Conservation (phyloP, 2,888 invertebrate genomes). For the Microctonus aethiopoides region DNA sequence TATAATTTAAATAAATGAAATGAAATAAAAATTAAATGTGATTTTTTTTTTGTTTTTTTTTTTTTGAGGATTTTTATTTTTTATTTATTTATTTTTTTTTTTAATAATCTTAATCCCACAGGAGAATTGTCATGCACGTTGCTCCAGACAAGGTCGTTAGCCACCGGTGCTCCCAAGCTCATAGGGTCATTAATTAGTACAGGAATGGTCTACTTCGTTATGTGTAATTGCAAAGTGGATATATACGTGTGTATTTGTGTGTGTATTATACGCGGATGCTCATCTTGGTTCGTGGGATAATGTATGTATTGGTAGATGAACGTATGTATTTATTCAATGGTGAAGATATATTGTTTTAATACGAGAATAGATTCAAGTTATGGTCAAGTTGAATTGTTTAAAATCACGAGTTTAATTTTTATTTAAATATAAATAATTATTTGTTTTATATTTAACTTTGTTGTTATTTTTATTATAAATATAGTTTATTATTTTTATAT, state of each 20-base stretch:
- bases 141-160: slow-evolving; percentile 22
- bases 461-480: too few species aligned
- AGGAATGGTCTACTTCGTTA: slow-evolving; percentile 53
- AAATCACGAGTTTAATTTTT: too few species aligned
- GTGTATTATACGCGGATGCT: neutral
- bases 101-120: slow-evolving; percentile 1
- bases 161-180: slow-evolving; percentile 36
- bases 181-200: slow-evolving; percentile 52
- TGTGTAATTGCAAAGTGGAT: slow-evolving; percentile 46
- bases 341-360: neutral
- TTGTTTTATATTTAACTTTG: neutral
- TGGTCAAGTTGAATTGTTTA: slow-evolving; percentile 8
- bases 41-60: neutral
- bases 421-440: too few species aligned
- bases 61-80: neutral
- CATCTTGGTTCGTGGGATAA: slow-evolving; percentile 4
- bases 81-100: too few species aligned
- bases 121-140: neutral
- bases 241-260: slow-evolving; percentile 20
- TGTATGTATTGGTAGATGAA: neutral
- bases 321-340: slow-evolving; percentile 19
- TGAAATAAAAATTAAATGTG: neutral
- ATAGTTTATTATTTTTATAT: too few species aligned
- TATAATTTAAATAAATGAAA: too few species aligned
- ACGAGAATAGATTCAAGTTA: slow-evolving; percentile 29